Evolutionary conservation across 2,888 invertebrate genomes (phyloP).

Genomic region (Folsomia candida): DNA sequence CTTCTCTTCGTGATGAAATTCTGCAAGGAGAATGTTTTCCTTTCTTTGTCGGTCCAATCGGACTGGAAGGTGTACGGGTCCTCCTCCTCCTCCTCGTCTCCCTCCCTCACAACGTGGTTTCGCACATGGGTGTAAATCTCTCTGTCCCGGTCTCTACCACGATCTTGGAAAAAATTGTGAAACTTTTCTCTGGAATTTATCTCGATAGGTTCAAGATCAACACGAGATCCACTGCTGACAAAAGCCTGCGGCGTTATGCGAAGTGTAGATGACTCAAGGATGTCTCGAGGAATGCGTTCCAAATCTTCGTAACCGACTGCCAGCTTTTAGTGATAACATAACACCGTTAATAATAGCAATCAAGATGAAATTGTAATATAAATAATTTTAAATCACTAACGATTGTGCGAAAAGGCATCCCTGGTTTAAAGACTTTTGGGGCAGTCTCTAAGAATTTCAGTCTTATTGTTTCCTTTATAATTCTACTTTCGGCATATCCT

Average conservation of each 20-base stretch:
- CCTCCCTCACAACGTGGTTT: too few species aligned
- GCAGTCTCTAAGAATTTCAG: conserved; percentile 58
- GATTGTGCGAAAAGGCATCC: conserved; percentile 57
- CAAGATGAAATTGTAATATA: background rate
- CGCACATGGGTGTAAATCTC: conserved; percentile 13
- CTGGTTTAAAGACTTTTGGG: conserved; percentile 60
- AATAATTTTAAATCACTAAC: conserved; percentile 54
- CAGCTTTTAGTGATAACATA: conserved; percentile 51
- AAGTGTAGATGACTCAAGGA: conserved; percentile 50
- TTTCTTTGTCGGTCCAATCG: background rate
- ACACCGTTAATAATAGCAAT: background rate
- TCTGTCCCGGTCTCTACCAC: conserved; percentile 24
- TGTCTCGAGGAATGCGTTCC: conserved; percentile 52
- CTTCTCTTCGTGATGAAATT: background rate
- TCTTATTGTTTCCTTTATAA: conserved; percentile 56
- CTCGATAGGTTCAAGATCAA: conserved; percentile 35
- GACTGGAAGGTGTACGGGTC: background rate
- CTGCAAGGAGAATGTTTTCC: background rate
- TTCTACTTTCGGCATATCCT: conserved; percentile 54
- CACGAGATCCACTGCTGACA: conserved; percentile 44
- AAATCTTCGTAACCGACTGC: conserved; percentile 53
- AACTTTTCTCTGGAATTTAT: conserved; percentile 21
- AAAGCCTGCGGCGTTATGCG: conserved; percentile 49
- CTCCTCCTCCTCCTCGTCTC: background rate
- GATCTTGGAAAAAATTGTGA: too few species aligned